These are phyloP conservation scores for Himalopsyche phryganea DNA, from an alignment of 1,140 invertebrate genomes.

Conservation along the genomic window DNA sequence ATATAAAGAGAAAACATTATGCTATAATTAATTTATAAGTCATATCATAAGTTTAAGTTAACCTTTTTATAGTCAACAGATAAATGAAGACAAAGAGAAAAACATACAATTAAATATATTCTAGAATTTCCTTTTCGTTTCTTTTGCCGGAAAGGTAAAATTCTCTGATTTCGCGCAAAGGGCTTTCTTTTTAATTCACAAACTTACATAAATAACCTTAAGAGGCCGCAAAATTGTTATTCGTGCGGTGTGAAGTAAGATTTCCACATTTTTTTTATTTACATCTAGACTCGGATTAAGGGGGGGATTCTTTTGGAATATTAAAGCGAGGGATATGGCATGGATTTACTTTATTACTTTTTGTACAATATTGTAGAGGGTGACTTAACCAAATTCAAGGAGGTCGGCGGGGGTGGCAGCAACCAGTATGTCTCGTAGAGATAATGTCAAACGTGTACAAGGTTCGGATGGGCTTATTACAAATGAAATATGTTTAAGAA, in stretches of 20 bases:
- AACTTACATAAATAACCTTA: too few relatives aligned
- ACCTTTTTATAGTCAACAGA: too few relatives aligned
- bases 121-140: too few relatives aligned
- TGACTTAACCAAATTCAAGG: conserved; percentile 15
- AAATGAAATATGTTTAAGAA: conserved; percentile 15
- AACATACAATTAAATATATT: too few relatives aligned
- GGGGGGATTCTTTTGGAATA: background rate
- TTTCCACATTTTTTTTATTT: conserved; percentile 15
- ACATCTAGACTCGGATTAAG: conserved; percentile 2
- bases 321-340: background rate
- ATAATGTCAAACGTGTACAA: conserved; percentile 13
- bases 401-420: conserved; percentile 1
- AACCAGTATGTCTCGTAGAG: conserved; percentile 8
- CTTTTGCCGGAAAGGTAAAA: too few relatives aligned
- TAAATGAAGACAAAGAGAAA: too few relatives aligned
- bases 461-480: conserved; percentile 9
- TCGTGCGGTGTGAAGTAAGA: conserved; percentile 9
- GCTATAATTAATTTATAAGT: too few relatives aligned
- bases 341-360: conserved; percentile 20
- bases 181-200: too few relatives aligned
- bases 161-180: too few relatives aligned
- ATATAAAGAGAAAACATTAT: too few relatives aligned
- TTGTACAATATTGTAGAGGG: conserved; percentile 20
- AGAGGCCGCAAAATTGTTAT: conserved; percentile 3
- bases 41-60: too few relatives aligned